Base-by-base conservation (phyloP, 2,888 invertebrate genomes). In the Parnassius smintheus region DNA sequence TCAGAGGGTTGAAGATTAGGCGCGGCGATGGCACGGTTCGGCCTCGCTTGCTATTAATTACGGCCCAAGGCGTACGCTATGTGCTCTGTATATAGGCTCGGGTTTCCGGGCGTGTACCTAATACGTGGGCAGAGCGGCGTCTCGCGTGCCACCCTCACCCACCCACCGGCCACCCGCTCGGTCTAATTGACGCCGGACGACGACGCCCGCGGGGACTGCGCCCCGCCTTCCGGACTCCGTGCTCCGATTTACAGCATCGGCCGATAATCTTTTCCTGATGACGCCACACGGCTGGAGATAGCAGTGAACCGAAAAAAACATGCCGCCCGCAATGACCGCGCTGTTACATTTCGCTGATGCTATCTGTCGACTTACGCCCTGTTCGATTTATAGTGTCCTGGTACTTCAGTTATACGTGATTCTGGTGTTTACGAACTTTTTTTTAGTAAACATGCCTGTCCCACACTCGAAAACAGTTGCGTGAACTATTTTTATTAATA, bases 201-300 rank as follows among this genome's bases (percentile, higher is more conserved):
- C 79, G 72, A 85, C 85, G 83, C 85, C 87, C 86, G 85, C 83
- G 82, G 88, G 86, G 85, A 82, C 82, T 76, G 74, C 78, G 72
- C 81, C 70, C 81, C 82, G 82, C 71, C 83, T 83, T 86, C 86
- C 87, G 85, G 82, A 66, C 78, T 73, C 71, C 73, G 68, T 68
- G 76, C 75, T 79, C 76, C 81, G 84, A 86, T 86, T 88, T 86
- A 89, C 91, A 86, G 85, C 91, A 83, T 81, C 80, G 76, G 69
- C 84, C 82, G 87, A 88, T 89, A 89, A 90, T 90, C 88, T 90
- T 88, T 88, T 88, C 87, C 86, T 86, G 87, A 88, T 88, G 88
- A 86, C 86, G 71, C 65, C 70, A 62, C 25, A 44, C 53, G 49
- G 46, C 61, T 42, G 45, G 53, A 57, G 46, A 53, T 62, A 53